Conservation (phyloP, 2,797 vertebrate species). For the Sciurus vulgaris region DNA sequence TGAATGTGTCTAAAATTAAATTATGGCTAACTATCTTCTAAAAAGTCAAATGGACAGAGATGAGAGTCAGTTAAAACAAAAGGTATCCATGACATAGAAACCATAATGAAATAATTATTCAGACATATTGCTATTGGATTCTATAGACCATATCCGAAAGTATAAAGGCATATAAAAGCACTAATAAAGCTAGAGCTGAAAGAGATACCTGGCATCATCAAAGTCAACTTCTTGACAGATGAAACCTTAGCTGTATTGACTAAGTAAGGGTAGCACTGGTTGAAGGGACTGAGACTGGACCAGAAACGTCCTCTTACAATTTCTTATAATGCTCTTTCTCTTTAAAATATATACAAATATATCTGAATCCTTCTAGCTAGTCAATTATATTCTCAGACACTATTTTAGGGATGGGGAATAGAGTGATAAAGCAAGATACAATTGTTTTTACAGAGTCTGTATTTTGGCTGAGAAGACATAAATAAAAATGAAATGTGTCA, state of each 20-base stretch:
- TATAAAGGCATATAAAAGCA: background rate
- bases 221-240: background rate
- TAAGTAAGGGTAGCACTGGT: background rate
- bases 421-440: background rate
- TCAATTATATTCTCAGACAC: background rate
- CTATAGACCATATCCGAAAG: background rate
- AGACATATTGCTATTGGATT: background rate
- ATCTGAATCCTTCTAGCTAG: background rate
- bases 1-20: background rate
- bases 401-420: background rate
- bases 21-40: background rate
- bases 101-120: background rate
- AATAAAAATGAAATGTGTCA: background rate
- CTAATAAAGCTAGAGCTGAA: background rate
- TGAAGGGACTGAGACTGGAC: background rate
- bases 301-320: background rate
- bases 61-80: constrained; percentile 35
- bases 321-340: background rate
- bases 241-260: background rate
- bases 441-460: background rate
- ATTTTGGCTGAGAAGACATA: background rate
- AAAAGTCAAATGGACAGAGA: background rate
- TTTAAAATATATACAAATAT: background rate
- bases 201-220: background rate
- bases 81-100: background rate